Evolutionary conservation across 2,888 invertebrate genomes (phyloP).

Genomic region (Eueremaeus valkanovi): DNA sequence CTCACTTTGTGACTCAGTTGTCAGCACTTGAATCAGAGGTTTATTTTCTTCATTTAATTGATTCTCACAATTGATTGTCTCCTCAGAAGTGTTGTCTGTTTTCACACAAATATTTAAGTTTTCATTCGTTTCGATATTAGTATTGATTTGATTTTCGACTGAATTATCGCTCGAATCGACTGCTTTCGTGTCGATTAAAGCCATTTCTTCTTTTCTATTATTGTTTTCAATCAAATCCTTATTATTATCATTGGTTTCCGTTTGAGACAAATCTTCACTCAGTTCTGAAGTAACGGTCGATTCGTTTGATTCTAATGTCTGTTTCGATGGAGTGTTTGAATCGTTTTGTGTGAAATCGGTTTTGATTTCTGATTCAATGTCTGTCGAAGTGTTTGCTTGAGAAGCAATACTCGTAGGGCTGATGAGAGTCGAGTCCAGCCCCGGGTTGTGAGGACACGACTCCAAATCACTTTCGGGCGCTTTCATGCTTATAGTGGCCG

Average conservation of each 20-base stretch:
- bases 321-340: too few relatives aligned
- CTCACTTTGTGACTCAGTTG: not conserved
- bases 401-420: not conserved
- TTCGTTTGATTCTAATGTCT: not conserved
- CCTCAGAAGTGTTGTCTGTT: not conserved
- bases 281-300: too few relatives aligned
- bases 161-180: not conserved
- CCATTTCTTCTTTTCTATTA: not conserved
- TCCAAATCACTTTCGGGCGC: not conserved
- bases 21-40: not conserved
- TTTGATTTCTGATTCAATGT: not conserved
- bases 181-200: not conserved
- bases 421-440: not conserved
- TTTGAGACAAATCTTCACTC: too few relatives aligned
- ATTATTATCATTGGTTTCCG: not conserved
- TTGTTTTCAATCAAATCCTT: not conserved
- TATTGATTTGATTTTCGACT: not conserved
- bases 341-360: not conserved
- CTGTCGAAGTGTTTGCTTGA: not conserved
- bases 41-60: not conserved
- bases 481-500: not conserved
- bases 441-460: not conserved
- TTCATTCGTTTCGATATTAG: conserved; percentile 7
- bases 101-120: too few relatives aligned
- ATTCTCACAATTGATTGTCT: not conserved